Evolutionary conservation across 2,113 vertebrate species (phyloP).

Genomic region (Psophia crepitans): DNA sequence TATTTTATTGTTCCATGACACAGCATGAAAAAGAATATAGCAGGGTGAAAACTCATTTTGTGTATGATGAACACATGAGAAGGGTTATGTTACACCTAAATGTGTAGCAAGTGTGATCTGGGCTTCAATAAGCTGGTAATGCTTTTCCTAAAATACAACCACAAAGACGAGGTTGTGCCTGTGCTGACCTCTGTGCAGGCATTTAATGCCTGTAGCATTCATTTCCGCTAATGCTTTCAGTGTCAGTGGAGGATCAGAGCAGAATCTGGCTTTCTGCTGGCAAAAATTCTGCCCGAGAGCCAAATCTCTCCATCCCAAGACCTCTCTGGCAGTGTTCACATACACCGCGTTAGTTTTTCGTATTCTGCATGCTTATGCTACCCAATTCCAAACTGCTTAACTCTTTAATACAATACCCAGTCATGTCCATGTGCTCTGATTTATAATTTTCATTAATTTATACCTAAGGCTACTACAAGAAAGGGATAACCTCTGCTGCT

Average conservation of each 20-base stretch:
- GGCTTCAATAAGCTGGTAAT: not conserved
- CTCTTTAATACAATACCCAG: not conserved
- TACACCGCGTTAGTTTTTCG: not conserved
- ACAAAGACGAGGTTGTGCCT: not conserved
- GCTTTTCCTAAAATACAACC: not conserved
- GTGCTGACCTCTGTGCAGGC: not conserved
- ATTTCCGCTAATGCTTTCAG: not conserved
- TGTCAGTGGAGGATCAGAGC: not conserved
- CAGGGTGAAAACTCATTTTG: not conserved
- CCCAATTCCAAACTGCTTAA: not conserved
- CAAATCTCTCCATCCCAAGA: not conserved
- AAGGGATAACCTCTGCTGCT: not conserved
- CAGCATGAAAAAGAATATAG: not conserved
- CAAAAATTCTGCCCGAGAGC: not conserved
- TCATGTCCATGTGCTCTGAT: not conserved
- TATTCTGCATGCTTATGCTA: not conserved
- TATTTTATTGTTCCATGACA: not conserved
- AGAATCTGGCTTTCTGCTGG: not conserved
- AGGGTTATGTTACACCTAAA: not conserved
- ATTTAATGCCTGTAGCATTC: not conserved
- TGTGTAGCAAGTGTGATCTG: not conserved
- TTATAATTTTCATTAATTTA: not conserved
- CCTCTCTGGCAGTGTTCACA: not conserved
- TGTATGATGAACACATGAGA: not conserved
- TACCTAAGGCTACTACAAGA: not conserved